Evolutionary conservation across 2,113 vertebrate species (phyloP).

Genomic region (Myrmecobius fasciatus): DNA sequence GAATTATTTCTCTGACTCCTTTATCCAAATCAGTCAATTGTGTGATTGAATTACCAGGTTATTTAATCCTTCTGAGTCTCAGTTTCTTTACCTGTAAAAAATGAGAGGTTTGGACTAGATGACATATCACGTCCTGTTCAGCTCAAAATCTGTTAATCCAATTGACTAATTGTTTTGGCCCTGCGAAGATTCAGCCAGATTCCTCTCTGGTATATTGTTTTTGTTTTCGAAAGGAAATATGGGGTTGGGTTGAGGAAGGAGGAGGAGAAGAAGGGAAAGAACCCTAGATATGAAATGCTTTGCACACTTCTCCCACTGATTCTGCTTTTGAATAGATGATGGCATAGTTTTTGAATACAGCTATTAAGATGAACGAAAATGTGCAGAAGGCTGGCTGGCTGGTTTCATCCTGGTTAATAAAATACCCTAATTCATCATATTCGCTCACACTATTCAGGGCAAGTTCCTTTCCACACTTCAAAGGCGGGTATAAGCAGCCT

Average conservation of each 20-base stretch:
- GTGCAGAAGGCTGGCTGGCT: slow-evolving; percentile 15
- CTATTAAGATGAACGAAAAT: slow-evolving; percentile 58
- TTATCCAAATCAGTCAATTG: background rate
- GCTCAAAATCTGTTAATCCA: slow-evolving; percentile 22
- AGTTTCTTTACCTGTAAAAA: background rate
- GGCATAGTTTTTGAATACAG: slow-evolving; percentile 56
- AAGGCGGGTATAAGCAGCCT: background rate
- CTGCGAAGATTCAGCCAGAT: background rate
- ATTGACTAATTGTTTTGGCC: slow-evolving; percentile 32
- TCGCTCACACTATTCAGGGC: slow-evolving; percentile 15
- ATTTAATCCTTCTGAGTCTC: background rate
- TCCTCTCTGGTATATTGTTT: background rate
- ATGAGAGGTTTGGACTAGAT: background rate
- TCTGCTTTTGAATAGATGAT: slow-evolving; percentile 35
- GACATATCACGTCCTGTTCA: background rate
- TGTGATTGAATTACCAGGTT: background rate
- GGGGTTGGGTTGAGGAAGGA: background rate
- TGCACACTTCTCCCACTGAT: background rate
- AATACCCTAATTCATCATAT: slow-evolving; percentile 53
- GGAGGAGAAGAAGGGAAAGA: slow-evolving; percentile 1
- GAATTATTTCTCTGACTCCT: background rate
- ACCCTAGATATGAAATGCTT: background rate
- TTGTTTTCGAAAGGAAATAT: background rate
- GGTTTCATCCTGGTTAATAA: slow-evolving; percentile 52
- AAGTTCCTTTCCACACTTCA: slow-evolving; percentile 10